A percentile compares a stretch with the other conserved stretches of the same genome.
Conservation (phyloP, 2,888 invertebrate genomes). For the Brenthis hecate region DNA sequence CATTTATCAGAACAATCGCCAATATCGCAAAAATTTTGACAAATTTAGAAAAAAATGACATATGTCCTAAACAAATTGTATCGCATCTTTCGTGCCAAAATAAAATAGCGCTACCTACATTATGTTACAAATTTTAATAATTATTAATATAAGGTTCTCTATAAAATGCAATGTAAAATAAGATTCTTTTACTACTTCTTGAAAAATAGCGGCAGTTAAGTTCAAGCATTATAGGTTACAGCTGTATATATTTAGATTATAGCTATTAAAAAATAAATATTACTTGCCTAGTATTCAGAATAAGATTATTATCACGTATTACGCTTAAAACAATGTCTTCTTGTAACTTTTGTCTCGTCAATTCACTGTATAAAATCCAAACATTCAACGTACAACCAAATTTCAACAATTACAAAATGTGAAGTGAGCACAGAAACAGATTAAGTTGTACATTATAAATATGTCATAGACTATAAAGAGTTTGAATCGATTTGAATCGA, state of each 20-base stretch:
- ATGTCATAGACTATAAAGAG: too few relatives aligned
- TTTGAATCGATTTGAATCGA: too few relatives aligned
- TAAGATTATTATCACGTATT: not conserved
- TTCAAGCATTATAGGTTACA: conserved; percentile 15
- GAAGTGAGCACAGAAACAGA: not conserved
- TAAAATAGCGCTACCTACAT: not conserved
- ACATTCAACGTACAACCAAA: conserved; percentile 13
- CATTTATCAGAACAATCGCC: not conserved
- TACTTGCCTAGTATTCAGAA: not conserved
- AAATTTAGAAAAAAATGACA: conserved; percentile 8
- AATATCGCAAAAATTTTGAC: conserved; percentile 1
- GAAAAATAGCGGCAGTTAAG: conserved; percentile 7
- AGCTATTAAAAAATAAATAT: not conserved
- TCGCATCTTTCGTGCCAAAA: not conserved
- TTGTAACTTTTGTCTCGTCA: not conserved
- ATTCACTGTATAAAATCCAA: not conserved
- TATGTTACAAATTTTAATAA: not conserved
- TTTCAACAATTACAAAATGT: conserved; percentile 21
- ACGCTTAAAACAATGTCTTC: not conserved
- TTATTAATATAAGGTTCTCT: not conserved
- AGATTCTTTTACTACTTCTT: not conserved
- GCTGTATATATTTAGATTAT: not conserved
- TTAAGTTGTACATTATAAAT: too few relatives aligned
- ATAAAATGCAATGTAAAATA: not conserved
- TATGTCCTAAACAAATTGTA: conserved; percentile 13